Evolutionary conservation across 2,113 vertebrate species (phyloP).

Genomic region (Micronisus gabar): DNA sequence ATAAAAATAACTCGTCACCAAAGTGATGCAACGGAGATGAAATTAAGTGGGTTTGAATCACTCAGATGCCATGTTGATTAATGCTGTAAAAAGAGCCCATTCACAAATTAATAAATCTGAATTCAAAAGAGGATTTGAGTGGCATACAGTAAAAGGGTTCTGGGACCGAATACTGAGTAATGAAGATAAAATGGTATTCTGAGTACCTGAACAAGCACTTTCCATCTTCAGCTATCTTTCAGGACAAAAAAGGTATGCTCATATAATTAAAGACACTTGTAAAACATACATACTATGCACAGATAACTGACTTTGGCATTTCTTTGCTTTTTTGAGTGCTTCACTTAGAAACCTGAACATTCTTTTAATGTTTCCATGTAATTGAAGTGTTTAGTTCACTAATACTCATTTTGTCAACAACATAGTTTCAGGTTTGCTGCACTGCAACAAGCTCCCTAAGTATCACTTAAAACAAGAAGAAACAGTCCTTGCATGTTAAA

Average conservation of each 20-base stretch:
- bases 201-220: not conserved
- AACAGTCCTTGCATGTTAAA: not conserved
- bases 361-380: not conserved
- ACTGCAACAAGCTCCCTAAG: not conserved
- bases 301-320: not conserved
- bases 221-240: not conserved
- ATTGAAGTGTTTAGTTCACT: not conserved
- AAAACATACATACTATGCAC: not conserved
- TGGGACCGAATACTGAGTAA: not conserved
- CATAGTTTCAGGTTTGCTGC: not conserved
- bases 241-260: rapidly evolving
- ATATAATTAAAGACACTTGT: not conserved
- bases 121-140: not conserved
- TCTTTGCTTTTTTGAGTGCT: not conserved
- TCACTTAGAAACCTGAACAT: not conserved
- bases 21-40: not conserved
- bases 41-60: not conserved
- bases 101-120: not conserved
- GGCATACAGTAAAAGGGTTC: not conserved
- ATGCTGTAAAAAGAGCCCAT: not conserved
- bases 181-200: not conserved
- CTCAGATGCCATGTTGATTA: not conserved
- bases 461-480: not conserved
- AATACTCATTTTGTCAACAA: not conserved
- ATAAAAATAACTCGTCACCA: not conserved